Evolutionary conservation across 1,140 invertebrate species (phyloP).

Genomic region (Drosophila pandora): DNA sequence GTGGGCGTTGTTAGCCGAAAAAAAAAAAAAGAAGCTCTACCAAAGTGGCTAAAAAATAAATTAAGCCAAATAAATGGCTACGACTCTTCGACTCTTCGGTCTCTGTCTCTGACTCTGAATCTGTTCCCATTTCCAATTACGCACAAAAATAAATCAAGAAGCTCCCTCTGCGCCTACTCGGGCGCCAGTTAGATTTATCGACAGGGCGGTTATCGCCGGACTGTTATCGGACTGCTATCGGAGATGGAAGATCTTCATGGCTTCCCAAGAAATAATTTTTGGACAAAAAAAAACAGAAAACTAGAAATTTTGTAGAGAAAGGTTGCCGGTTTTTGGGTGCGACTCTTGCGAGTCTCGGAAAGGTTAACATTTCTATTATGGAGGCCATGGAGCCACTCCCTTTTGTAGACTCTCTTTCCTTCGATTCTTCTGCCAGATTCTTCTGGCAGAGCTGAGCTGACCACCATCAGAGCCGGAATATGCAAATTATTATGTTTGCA

Average conservation of each 20-base stretch:
- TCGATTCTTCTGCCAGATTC: not conserved
- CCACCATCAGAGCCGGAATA: conserved; percentile 57
- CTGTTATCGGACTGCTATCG: conserved; percentile 12
- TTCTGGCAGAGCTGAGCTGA: conserved; percentile 29
- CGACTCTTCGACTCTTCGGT: not conserved
- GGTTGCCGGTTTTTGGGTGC: conserved; percentile 16
- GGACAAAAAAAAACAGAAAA: not conserved
- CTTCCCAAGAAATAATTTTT: not conserved
- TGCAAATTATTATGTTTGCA: conserved; percentile 65
- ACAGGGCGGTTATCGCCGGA: conserved; percentile 13
- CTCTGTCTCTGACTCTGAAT: no score
- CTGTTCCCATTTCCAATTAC: conserved; percentile 26
- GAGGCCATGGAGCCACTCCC: conserved; percentile 33
- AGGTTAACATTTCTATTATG: conserved; percentile 64
- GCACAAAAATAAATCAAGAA: conserved; percentile 30
- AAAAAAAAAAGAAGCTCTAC: not conserved
- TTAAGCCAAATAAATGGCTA: conserved; percentile 40
- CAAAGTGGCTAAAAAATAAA: conserved; percentile 7
- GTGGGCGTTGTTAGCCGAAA: conserved; percentile 40
- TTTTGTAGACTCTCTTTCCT: conserved; percentile 33
- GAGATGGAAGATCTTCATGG: not conserved
- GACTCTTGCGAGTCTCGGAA: conserved; percentile 15
- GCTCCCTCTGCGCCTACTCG: not conserved
- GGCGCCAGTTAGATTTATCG: conserved; percentile 2
- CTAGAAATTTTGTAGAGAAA: not conserved